Base-by-base conservation (phyloP, 2,113 vertebrate genomes). In the Festucalex cinctus region DNA sequence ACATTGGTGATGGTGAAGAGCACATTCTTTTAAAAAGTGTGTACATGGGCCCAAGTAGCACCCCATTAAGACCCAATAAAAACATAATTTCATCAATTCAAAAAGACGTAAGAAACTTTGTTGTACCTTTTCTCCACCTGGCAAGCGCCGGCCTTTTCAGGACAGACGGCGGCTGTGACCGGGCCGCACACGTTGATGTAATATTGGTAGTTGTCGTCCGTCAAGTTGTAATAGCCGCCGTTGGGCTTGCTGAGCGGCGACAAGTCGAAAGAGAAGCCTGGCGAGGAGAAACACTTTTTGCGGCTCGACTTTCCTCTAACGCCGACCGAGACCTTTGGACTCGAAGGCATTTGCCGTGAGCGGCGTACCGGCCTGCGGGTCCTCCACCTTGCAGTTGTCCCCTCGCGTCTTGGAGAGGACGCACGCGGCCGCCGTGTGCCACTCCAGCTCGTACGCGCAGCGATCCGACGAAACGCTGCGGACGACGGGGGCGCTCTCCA, bases 361-460 rank as follows among this genome's bases (percentile, higher is more conserved):
- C 4, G 5, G 36, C 92, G 1, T 80, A 99, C 97, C 97, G 64
- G 95, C 93, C 82, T 93, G 91, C 51, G 90, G 68, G 69, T 98
- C 94, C 16, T 94, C 91, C 76, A 99, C 96, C 17, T 84, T 95
- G 83, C 97, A 99, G 70, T 94, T 49, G 16, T 94, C 90, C 9
- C 96, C 96, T 71, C 93, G 89, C 0, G 90, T 91, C 83, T 88
- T 93, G 0, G 95, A 94, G 41, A 98, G 89, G 63, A 97, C 93
- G 12, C 97, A 99, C 0, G 97, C 95, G 0, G 94, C 93, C 0
- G 95, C 93, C 0, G 95, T 97, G 81, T 93, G 89, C 97, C 97
- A 99, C 74, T 95, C 95, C 73, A 99, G 85, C 65, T 93, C 92
- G 3, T 95, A 97, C 0, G 88, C 77, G 66, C 97, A 99, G 0